A percentile compares a stretch with the other conserved stretches of the same genome.
Evolutionary conservation across 2,113 vertebrate genomes (phyloP).

Genomic region (Siphamia tubifer): DNA sequence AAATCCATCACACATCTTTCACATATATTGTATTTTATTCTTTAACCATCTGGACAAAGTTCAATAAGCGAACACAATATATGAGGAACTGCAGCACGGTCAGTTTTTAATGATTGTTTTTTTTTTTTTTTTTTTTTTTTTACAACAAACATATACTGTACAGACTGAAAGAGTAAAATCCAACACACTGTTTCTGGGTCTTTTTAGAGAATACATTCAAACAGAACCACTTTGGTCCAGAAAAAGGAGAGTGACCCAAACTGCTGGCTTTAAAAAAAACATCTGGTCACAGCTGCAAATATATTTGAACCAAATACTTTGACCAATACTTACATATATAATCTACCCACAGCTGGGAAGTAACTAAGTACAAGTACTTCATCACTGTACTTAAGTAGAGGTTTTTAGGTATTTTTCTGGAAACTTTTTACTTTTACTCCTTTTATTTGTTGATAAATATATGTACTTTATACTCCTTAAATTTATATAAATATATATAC

Average conservation of each 20-base stretch:
- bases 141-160: conserved; percentile 50
- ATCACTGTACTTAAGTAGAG: too few species aligned
- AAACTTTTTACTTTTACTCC: too few species aligned
- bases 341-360: too few species aligned
- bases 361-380: too few species aligned
- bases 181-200: conserved; percentile 22
- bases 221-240: conserved; percentile 59
- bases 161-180: conserved; percentile 29
- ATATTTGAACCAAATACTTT: conserved; percentile 13
- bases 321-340: conserved; percentile 16
- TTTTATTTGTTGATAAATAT: too few species aligned
- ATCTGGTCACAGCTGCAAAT: conserved; percentile 55
- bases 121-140: too few species aligned
- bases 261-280: conserved; percentile 54
- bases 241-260: conserved; percentile 48
- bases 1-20: conserved; percentile 32
- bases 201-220: conserved; percentile 70
- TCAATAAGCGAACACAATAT: conserved; percentile 50
- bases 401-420: too few species aligned
- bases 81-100: conserved; percentile 44
- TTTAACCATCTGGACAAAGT: conserved; percentile 56
- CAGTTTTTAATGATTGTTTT: conserved; percentile 15
- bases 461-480: too few species aligned
- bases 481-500: too few species aligned
- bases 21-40: conserved; percentile 57